Evolutionary conservation across 2,797 vertebrate genomes (phyloP).

Genomic region (Phoebastria nigripes): DNA sequence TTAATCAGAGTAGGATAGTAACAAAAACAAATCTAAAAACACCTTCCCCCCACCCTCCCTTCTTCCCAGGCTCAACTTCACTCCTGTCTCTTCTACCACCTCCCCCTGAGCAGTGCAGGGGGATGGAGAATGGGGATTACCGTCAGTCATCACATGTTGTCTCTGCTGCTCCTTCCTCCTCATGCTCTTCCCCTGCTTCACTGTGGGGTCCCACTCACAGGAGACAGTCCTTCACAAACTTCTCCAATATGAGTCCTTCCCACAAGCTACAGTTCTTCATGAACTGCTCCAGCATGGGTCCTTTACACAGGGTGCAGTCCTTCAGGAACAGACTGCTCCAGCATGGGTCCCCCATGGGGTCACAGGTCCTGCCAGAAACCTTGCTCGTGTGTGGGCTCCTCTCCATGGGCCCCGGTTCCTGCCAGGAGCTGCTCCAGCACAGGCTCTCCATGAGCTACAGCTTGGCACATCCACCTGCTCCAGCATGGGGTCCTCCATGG

Average conservation of each 20-base stretch:
- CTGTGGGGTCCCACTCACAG: not conserved
- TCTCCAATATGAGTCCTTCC: not conserved
- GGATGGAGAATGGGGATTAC: rapidly evolving
- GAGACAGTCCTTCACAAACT: not conserved
- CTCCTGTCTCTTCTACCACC: not conserved
- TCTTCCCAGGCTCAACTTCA: not conserved
- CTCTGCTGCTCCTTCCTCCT: not conserved
- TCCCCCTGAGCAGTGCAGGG: rapidly evolving
- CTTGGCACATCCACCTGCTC: no score
- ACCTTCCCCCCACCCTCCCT: not conserved
- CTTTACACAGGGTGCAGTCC: not conserved
- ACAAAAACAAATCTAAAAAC: not conserved
- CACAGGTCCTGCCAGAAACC: not conserved
- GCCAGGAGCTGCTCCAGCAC: not conserved
- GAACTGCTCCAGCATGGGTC: not conserved
- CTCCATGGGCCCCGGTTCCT: not conserved
- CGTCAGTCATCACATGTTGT: rapidly evolving
- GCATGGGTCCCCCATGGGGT: rapidly evolving
- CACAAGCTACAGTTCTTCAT: not conserved
- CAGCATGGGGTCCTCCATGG: rapidly evolving
- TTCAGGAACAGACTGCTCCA: not conserved
- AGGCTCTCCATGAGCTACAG: not conserved
- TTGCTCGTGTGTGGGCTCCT: rapidly evolving
- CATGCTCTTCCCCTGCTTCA: not conserved
- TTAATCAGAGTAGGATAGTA: not conserved